These are phyloP conservation scores for Aurelia aurita DNA, from an alignment of 30 jellyfish, hydroid and myxozoan species.

Conservation along the genomic window DNA sequence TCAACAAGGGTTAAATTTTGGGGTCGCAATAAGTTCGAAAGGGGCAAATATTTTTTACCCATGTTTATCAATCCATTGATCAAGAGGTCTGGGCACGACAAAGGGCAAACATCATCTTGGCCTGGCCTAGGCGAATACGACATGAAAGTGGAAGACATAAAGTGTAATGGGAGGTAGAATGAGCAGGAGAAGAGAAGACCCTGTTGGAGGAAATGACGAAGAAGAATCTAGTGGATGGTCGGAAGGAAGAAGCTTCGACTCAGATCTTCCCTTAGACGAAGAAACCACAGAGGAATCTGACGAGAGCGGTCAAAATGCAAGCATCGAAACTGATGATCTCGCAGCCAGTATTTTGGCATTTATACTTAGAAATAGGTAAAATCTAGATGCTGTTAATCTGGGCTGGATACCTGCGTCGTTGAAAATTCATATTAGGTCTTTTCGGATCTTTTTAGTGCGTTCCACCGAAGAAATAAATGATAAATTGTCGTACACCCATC, in stretches of 20 bases:
- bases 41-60: no score
- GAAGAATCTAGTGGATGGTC: slow-evolving; percentile 16
- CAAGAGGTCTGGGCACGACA: background rate
- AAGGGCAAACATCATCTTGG: slow-evolving; percentile 1
- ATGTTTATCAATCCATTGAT: no score
- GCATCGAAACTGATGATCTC: slow-evolving; percentile 49
- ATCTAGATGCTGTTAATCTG: no score
- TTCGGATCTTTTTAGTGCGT: no score
- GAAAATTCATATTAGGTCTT: no score
- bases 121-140: background rate
- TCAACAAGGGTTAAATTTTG: no score
- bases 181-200: slow-evolving; percentile 52
- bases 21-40: no score
- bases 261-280: slow-evolving; percentile 37
- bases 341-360: slow-evolving; percentile 64
- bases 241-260: slow-evolving; percentile 19
- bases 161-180: slow-evolving; percentile 69
- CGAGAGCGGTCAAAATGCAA: background rate
- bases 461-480: no score
- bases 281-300: slow-evolving; percentile 16
- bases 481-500: no score
- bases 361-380: slow-evolving; percentile 63
- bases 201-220: slow-evolving; percentile 15
- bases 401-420: no score
- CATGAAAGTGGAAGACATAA: no score